Base-by-base conservation (phyloP, 2,113 vertebrate species). In the Equus przewalskii region DNA sequence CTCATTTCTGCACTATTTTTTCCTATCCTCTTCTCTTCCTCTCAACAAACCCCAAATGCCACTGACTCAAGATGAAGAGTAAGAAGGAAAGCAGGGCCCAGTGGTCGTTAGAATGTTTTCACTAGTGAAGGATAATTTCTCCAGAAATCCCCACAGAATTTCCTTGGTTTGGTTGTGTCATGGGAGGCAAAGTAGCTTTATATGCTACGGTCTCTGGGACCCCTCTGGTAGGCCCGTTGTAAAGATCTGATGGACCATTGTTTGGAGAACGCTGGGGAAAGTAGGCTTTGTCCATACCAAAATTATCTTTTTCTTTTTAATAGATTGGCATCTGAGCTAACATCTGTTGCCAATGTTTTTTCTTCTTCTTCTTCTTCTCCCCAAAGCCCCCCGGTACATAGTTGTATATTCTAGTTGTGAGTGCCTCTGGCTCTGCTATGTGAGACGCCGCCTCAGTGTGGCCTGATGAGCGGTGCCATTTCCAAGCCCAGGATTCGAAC, bases 221-320 rank as follows among this genome's bases (percentile, higher is more conserved):
- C 21, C 22, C 62, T 22, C n/a, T 0, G 0, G 12, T 4, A 11
- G 9, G 21, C 24, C 78, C 67, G 0, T 33, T n/a, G 16, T 14
- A 28, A 22, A 36, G 12, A 56, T 3, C 10, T 36, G 28, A 24
- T 1, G 11, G 73, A 30, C 73, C 15, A 6, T 3, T 0, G 21
- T 9, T 24, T 54, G 44, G 26, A 30, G 33, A 70, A 82, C 0
- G 0, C 46, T 3, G 3, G 41, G 7, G 16, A 28, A 65, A 21
- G 16, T 49, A 18, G 58, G 49, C 41, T 36, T 8, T 1, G 3
- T 11, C 6, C 28, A 49, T 26, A 7, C 2, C 30, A 10, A 33
- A 72, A n/a, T 36, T 22, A 41, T 41, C 36, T 41, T 41, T 41
- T 41, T 41, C 36, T 41, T 41, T 41, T 41, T 41, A 41, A 41